phyloP scores from a whole-genome alignment of 1,140 invertebrate species.

The Drosophila tropicalis region DNA sequence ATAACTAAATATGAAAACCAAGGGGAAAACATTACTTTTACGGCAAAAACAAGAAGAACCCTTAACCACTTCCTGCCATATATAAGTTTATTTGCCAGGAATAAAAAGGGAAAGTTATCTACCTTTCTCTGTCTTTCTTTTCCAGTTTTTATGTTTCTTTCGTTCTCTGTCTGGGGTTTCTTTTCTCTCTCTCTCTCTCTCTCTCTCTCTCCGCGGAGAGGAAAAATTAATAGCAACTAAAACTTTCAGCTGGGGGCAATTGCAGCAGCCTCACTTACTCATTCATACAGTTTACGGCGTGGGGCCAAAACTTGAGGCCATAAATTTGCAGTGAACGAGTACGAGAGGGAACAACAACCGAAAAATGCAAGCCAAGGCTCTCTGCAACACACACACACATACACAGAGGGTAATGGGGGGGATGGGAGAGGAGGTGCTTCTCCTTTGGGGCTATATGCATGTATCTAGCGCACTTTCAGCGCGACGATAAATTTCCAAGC shows the following conservation, averaged over 20 bases:
- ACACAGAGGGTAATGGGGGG: conserved; percentile 9
- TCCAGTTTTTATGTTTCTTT: too few species aligned
- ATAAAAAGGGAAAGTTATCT: conserved; percentile 35
- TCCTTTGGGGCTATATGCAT: conserved; percentile 36
- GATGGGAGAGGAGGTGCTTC: conserved; percentile 18
- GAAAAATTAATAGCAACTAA: conserved; percentile 71
- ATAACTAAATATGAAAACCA: conserved; percentile 2
- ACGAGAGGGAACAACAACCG: conserved; percentile 56
- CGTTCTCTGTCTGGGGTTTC: too few species aligned
- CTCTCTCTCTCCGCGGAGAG: conserved; percentile 1
- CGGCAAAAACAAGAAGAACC: background rate
- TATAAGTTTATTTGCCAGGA: conserved; percentile 4
- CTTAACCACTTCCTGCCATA: conserved; percentile 7
- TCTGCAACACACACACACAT: background rate
- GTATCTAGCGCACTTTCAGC: conserved; percentile 77
- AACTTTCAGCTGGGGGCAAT: conserved; percentile 61
- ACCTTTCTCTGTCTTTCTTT: background rate
- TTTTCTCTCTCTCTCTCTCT: background rate
- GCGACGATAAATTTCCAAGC: conserved; percentile 80
- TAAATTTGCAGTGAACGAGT: conserved; percentile 69
- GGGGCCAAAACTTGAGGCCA: conserved; percentile 63
- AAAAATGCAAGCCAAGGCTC: conserved; percentile 75
- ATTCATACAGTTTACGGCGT: conserved; percentile 44
- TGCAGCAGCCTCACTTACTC: conserved; percentile 48
- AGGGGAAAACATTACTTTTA: background rate